Base-by-base conservation (phyloP, 2,888 invertebrate genomes). In the Hirtodrosophila confusa region DNA sequence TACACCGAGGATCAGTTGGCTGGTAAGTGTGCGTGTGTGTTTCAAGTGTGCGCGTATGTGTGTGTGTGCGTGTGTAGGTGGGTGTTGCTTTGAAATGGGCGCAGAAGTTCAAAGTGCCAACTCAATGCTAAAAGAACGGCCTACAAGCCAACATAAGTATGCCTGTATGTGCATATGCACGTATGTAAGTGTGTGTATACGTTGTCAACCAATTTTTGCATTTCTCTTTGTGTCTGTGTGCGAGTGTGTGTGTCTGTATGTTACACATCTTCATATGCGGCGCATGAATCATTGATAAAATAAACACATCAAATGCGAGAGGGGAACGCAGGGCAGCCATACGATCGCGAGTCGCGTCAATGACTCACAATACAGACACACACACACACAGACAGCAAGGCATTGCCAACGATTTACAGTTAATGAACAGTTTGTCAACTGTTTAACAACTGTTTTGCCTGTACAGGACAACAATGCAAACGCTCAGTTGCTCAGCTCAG, bases 1-100 rank as follows among this genome's bases (percentile, higher is more conserved):
- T 97, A 96, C 92, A 94, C 95, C 43, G 97, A 97, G 93, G 97
- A 97, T 93, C 97, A 97, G 94, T 94, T 97, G 93, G 96, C 96
- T 92, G 97, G 97, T 97, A 93, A 96, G 45, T 62, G 44, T 45
- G 24, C 49, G 49, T 5, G 48, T 33, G 23, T 47, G 36, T 36
- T 10, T 41, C 10, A 37, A 51, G 29, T 54, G 48, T 39, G 48
- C 8, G 39, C 57, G 47, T 53, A 41, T 64, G 54, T 47, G 50
- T 49, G 51, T 41, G 47, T 23, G 37, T 10, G 37, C 24, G 55
- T 70, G 40, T 29, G 49, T 69, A 67, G 55, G 74, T 73, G 75
- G 77, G 75, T 77, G 69, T 79, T 53, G 76, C 68, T 47, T 53
- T 41, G 47, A 63, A 79, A 57, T 67, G 50, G 79, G 77, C 63